These are phyloP conservation scores for Alligator sinensis DNA, from an alignment of 2,113 vertebrate species.

Conservation along the genomic window DNA sequence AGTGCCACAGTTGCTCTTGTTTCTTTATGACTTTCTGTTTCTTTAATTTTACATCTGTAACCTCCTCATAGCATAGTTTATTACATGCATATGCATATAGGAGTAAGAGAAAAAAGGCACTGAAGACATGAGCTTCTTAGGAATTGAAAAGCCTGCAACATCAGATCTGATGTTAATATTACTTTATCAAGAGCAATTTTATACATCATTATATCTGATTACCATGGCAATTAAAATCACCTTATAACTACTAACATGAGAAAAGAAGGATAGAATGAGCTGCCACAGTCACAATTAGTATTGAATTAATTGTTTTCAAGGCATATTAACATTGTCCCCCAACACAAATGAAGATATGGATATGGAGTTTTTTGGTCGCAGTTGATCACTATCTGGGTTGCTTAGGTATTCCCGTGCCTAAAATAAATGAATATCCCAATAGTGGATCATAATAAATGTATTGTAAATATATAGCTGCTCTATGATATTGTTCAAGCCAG, in stretches of 20 bases:
- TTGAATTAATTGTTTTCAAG: constrained; percentile 75
- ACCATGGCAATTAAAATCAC: constrained; percentile 76
- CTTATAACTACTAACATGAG: constrained; percentile 63
- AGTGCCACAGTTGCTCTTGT: not conserved
- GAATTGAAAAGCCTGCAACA: constrained; percentile 42
- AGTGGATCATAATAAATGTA: not conserved
- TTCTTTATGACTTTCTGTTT: not conserved
- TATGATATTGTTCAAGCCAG: not conserved
- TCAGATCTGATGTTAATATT: constrained; percentile 71
- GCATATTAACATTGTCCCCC: constrained; percentile 40
- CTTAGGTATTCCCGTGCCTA: constrained; percentile 12
- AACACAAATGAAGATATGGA: constrained; percentile 50
- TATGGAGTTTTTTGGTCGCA: constrained; percentile 30
- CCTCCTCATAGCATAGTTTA: not conserved
- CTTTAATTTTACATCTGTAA: constrained; percentile 23
- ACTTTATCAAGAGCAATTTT: constrained; percentile 80
- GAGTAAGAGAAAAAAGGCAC: not conserved
- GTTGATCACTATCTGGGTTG: constrained; percentile 38
- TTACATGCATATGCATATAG: not conserved
- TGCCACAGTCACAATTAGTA: constrained; percentile 68
- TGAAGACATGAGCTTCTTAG: constrained; percentile 5
- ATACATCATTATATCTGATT: constrained; percentile 75
- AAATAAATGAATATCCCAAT: constrained; percentile 6
- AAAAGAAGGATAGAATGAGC: constrained; percentile 57
- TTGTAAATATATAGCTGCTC: not conserved